Conservation (phyloP, 30 jellyfish, hydroid and myxozoan species). For the Clytia hemisphaerica region DNA sequence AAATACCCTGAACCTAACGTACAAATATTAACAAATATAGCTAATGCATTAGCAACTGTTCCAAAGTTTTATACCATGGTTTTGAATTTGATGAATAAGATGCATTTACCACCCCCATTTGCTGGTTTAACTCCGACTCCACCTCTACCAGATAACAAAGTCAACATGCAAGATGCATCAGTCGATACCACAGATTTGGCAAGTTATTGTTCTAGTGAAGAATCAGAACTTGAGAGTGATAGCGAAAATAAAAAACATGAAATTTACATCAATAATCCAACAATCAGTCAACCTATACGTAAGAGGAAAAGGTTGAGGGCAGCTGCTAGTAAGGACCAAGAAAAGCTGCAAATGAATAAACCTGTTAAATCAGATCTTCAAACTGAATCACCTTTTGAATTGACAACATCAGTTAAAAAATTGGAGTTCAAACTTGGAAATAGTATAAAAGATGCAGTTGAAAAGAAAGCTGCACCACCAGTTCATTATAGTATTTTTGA, state of each 20-base stretch:
- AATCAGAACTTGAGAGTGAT: constrained; percentile 89
- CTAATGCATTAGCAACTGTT: constrained; percentile 89
- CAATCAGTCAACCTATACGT: constrained; percentile 10
- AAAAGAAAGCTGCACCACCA: constrained; percentile 11
- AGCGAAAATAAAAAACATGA: constrained; percentile 29
- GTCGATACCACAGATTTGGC: constrained; percentile 78
- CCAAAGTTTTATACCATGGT: constrained; percentile 84
- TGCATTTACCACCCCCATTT: constrained; percentile 95
- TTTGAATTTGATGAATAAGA: constrained; percentile 87
- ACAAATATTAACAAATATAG: constrained; percentile 67
- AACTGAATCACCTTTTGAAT: constrained; percentile 9
- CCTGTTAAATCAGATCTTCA: neutral
- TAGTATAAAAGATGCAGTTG: constrained; percentile 51
- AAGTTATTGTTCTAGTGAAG: constrained; percentile 75
- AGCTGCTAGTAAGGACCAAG: constrained; percentile 28
- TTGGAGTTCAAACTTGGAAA: constrained; percentile 78
- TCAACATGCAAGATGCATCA: constrained; percentile 45
- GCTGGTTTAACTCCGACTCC: constrained; percentile 77
- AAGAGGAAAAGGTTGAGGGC: constrained; percentile 21
- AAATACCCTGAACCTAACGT: constrained; percentile 81
- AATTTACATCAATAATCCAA: neutral
- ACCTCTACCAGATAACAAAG: constrained; percentile 89
- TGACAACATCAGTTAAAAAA: constrained; percentile 36
- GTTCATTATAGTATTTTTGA: constrained; percentile 20
- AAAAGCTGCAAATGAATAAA: neutral